A percentile compares a stretch with the other conserved stretches of the same genome.
Conservation (phyloP, 2,113 vertebrate genomes). For the Lampris megalopsis region DNA sequence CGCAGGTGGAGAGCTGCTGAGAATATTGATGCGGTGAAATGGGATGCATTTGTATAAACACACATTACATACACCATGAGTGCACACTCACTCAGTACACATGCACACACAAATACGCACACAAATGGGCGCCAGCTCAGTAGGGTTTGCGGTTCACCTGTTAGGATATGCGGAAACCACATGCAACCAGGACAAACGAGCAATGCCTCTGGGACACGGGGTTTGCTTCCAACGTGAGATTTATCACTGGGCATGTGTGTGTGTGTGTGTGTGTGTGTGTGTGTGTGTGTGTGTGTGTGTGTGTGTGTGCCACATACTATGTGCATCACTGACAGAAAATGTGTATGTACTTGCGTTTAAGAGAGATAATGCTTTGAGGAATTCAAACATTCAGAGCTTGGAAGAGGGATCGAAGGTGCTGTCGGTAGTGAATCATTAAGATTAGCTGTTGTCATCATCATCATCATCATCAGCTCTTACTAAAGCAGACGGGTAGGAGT, state of each 20-base stretch:
- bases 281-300: conserved; percentile 17
- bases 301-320: neutral
- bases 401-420: neutral
- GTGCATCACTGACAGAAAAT: neutral
- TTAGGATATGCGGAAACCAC: conserved; percentile 68
- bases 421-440: conserved; percentile 18
- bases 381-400: conserved; percentile 21
- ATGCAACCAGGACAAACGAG: conserved; percentile 61
- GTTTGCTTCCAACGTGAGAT: conserved; percentile 28
- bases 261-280: conserved; percentile 19
- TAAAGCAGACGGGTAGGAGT: conserved; percentile 6
- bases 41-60: conserved; percentile 61
- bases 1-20: conserved; percentile 61
- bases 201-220: conserved; percentile 45
- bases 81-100: neutral
- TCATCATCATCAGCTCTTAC: neutral
- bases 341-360: conserved; percentile 18
- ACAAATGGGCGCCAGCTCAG: conserved; percentile 35
- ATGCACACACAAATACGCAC: conserved; percentile 34
- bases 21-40: conserved; percentile 66
- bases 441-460: conserved; percentile 8
- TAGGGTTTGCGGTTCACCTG: conserved; percentile 53
- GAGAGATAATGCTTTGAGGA: conserved; percentile 19
- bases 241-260: conserved; percentile 35
- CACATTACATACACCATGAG: neutral